phyloP scores from a whole-genome alignment of 30 jellyfish, hydroid and myxozoan genomes.

The Sanderia malayensis region DNA sequence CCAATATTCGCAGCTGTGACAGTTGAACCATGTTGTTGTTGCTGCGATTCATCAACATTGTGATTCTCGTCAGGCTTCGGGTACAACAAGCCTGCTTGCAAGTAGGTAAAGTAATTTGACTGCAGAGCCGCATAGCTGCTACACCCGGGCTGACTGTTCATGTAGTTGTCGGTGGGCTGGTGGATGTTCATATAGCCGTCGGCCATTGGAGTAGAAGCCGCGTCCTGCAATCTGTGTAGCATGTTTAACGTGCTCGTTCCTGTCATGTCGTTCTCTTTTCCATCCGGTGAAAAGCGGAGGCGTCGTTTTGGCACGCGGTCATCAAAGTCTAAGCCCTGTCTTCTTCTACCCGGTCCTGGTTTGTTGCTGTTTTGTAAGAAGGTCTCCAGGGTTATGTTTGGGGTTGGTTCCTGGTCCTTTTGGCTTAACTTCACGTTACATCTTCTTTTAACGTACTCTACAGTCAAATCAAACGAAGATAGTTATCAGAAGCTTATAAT shows the following conservation, averaged over 20 bases:
- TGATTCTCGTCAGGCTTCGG: not conserved
- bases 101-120: not conserved
- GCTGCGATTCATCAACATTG: too few species aligned
- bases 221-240: slow-evolving; percentile 10
- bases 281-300: slow-evolving; percentile 55
- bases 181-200: slow-evolving; percentile 1
- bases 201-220: slow-evolving; percentile 28
- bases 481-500: too few species aligned
- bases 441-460: slow-evolving; percentile 64
- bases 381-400: slow-evolving; percentile 15
- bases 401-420: slow-evolving; percentile 35
- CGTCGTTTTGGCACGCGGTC: slow-evolving; percentile 58
- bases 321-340: slow-evolving; percentile 33
- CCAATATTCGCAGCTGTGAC: too few species aligned
- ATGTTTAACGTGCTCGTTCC: not conserved
- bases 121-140: too few species aligned
- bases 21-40: too few species aligned
- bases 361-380: slow-evolving; percentile 36
- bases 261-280: slow-evolving; percentile 37
- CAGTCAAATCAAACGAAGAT: not conserved
- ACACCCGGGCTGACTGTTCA: too few species aligned
- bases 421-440: slow-evolving; percentile 60
- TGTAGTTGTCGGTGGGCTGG: too few species aligned
- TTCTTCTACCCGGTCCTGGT: too few species aligned
- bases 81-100: not conserved